These are phyloP conservation scores for Bradypus variegatus DNA, from an alignment of 2,797 vertebrate genomes.

Conservation along the genomic window DNA sequence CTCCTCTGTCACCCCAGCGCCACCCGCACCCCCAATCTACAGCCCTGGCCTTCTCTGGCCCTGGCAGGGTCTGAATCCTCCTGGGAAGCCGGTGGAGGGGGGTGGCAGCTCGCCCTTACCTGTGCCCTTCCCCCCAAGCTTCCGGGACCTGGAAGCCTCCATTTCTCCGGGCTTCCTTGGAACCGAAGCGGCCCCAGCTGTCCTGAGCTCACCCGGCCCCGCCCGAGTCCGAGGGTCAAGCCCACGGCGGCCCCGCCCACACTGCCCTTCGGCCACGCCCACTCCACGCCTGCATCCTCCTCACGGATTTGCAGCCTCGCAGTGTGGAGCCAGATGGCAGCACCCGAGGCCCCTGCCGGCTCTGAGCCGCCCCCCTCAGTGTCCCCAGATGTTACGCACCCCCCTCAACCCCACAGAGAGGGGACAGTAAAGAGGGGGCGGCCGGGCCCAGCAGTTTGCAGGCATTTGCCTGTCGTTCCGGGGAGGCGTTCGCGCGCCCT, in stretches of 20 bases:
- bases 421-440: neutral
- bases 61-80: neutral
- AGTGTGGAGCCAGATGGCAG: neutral
- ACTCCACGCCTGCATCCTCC: neutral
- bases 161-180: neutral
- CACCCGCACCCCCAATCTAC: no score
- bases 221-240: conserved; percentile 44
- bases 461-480: neutral
- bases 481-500: neutral
- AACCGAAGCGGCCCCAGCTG: neutral
- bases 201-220: neutral
- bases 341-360: neutral
- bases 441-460: neutral
- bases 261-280: neutral
- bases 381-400: neutral
- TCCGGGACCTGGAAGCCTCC: neutral
- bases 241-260: neutral
- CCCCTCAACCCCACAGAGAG: neutral
- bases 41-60: no score
- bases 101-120: neutral
- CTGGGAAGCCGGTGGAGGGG: no score
- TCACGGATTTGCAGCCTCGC: no score
- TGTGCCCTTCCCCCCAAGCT: neutral
- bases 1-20: neutral
- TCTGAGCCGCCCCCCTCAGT: neutral